Evolutionary conservation across 2,888 invertebrate genomes (phyloP).

Genomic region (Amiota minor): DNA sequence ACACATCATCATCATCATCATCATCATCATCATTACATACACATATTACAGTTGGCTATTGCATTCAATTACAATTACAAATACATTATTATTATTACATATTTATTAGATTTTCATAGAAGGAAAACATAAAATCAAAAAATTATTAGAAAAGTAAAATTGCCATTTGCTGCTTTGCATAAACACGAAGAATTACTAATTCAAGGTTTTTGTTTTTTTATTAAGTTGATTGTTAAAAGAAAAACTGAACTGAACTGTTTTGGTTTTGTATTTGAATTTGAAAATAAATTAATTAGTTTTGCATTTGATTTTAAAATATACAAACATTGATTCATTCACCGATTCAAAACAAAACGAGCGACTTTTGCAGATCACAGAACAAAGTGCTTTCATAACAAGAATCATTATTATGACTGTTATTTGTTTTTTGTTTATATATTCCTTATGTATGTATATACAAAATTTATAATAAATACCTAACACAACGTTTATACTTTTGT

Average conservation of each 20-base stretch:
- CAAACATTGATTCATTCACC: constrained; percentile 48
- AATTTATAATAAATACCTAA: too few relatives aligned
- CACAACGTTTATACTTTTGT: too few relatives aligned
- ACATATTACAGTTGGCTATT: constrained; percentile 35
- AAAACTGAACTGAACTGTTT: not conserved
- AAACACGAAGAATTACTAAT: constrained; percentile 17
- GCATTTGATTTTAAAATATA: constrained; percentile 23
- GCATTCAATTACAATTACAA: constrained; percentile 34
- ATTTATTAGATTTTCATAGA: not conserved
- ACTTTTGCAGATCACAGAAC: constrained; percentile 67
- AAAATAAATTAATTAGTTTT: too few relatives aligned
- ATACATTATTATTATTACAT: too few relatives aligned
- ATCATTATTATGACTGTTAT: constrained; percentile 38
- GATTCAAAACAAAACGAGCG: constrained; percentile 24
- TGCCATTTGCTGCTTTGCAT: constrained; percentile 8
- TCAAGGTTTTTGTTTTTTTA: constrained; percentile 12
- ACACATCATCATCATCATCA: not conserved
- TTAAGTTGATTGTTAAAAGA: constrained; percentile 10
- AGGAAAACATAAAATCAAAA: constrained; percentile 12
- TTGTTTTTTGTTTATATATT: constrained; percentile 1
- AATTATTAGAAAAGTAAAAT: not conserved
- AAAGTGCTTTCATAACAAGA: constrained; percentile 56
- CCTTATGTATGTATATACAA: too few relatives aligned
- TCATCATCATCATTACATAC: too few relatives aligned
- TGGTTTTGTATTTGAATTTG: too few relatives aligned